Percentiles rank a stretch among this genome's conserved stretches.
Conservation (phyloP, 2,888 invertebrate genomes). For the Brachyopa scutellaris region DNA sequence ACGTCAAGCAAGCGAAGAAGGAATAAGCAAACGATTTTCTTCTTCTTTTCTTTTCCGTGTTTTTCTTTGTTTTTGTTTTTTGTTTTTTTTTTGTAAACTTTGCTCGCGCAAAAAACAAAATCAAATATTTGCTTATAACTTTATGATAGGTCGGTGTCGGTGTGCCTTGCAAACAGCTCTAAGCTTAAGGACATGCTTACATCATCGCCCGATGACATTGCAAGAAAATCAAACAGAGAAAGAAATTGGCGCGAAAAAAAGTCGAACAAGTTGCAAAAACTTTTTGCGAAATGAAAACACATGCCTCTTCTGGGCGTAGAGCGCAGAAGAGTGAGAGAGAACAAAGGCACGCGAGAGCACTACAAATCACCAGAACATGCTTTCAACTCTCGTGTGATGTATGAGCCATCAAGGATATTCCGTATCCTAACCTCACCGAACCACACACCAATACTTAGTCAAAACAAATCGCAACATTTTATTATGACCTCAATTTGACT, state of each 20-base stretch:
- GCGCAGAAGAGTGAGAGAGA: neutral
- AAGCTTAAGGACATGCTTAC: conserved; percentile 51
- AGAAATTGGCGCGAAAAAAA: neutral
- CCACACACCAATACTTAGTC: conserved; percentile 6
- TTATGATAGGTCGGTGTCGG: conserved; percentile 61
- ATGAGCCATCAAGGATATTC: conserved; percentile 19
- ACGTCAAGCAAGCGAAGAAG: neutral
- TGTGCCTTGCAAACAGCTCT: conserved; percentile 38
- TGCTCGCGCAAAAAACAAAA: conserved; percentile 25
- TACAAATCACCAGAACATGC: conserved; percentile 20
- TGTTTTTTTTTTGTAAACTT: conserved; percentile 25
- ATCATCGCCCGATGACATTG: conserved; percentile 59
- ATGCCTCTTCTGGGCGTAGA: neutral
- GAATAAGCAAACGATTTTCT: neutral
- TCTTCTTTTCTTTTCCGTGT: too few species aligned
- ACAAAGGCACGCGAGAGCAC: neutral
- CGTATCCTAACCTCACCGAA: conserved; percentile 1
- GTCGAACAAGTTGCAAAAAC: conserved; percentile 42
- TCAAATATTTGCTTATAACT: conserved; percentile 66
- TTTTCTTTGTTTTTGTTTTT: too few species aligned
- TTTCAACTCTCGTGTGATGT: conserved; percentile 34
- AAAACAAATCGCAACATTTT: conserved; percentile 65
- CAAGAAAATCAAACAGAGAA: conserved; percentile 32
- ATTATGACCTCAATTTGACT: conserved; percentile 71
- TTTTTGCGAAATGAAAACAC: conserved; percentile 17